Conservation (phyloP, 2,888 invertebrate species). For the Callyntrura guangdongensis region DNA sequence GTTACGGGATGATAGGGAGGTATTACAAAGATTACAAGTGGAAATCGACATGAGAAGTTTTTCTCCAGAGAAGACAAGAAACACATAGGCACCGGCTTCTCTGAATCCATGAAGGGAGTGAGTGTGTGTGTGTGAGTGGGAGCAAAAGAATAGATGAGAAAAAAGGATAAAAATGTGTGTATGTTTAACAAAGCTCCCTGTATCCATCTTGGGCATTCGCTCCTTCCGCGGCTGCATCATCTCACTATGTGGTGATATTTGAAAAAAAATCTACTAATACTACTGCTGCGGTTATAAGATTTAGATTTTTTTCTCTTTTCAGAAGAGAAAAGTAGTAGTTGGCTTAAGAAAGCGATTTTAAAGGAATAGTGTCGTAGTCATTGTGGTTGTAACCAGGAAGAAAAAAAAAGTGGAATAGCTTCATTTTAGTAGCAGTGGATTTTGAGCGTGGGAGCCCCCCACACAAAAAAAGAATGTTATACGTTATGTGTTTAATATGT, state of each 20-base stretch:
- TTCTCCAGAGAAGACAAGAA: conserved; percentile 24
- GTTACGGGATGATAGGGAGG: conserved; percentile 42
- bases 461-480: not conserved
- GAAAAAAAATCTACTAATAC: not conserved
- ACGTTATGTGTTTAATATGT: not conserved
- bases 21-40: conserved; percentile 64
- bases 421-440: conserved; percentile 27
- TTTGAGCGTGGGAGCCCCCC: not conserved
- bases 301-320: not conserved
- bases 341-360: conserved; percentile 68
- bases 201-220: too few species aligned
- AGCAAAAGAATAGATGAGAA: conserved; percentile 40
- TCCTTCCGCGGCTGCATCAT: too few species aligned
- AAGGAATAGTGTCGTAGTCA: not conserved
- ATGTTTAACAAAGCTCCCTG: too few species aligned
- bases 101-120: conserved; percentile 36
- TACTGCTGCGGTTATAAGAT: not conserved
- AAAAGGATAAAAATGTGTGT: not conserved
- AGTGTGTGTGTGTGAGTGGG: not conserved
- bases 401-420: conserved; percentile 65
- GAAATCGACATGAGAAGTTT: conserved; percentile 71
- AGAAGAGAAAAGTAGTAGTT: not conserved
- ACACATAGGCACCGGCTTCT: not conserved
- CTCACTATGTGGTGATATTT: too few species aligned
- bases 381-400: not conserved